Evolutionary conservation across 2,888 invertebrate species (phyloP).

Genomic region (Xestia rhomboidea): DNA sequence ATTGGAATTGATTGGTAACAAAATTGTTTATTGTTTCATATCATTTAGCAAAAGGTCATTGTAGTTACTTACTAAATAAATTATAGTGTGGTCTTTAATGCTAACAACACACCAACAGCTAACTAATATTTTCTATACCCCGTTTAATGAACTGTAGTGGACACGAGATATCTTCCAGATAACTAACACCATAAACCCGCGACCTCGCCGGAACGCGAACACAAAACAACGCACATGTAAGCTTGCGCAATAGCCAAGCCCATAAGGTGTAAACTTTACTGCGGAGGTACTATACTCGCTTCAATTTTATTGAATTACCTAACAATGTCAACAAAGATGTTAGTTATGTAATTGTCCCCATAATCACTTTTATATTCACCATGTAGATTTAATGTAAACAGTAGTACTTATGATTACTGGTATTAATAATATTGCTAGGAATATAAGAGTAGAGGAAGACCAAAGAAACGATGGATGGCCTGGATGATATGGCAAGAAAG

Average conservation of each 20-base stretch:
- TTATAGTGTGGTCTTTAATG: background rate
- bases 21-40: background rate
- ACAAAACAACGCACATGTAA: slow-evolving; percentile 40
- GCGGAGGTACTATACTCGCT: background rate
- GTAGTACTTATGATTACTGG: background rate
- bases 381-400: slow-evolving; percentile 1
- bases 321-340: slow-evolving; percentile 48
- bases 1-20: background rate
- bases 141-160: slow-evolving; percentile 41
- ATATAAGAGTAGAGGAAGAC: no score
- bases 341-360: slow-evolving; percentile 24
- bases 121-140: background rate
- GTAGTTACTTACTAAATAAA: background rate
- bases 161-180: slow-evolving; percentile 51
- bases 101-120: background rate
- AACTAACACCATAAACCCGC: slow-evolving; percentile 51
- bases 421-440: background rate
- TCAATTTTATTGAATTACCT: slow-evolving; percentile 36
- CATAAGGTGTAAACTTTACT: slow-evolving; percentile 49
- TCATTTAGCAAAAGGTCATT: background rate
- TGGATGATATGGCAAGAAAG: no score
- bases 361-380: slow-evolving; percentile 10
- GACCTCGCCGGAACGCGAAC: slow-evolving; percentile 58
- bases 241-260: slow-evolving; percentile 58
- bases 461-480: no score